Base-by-base conservation (phyloP, 2,888 invertebrate genomes). In the Andrena bucephala region DNA sequence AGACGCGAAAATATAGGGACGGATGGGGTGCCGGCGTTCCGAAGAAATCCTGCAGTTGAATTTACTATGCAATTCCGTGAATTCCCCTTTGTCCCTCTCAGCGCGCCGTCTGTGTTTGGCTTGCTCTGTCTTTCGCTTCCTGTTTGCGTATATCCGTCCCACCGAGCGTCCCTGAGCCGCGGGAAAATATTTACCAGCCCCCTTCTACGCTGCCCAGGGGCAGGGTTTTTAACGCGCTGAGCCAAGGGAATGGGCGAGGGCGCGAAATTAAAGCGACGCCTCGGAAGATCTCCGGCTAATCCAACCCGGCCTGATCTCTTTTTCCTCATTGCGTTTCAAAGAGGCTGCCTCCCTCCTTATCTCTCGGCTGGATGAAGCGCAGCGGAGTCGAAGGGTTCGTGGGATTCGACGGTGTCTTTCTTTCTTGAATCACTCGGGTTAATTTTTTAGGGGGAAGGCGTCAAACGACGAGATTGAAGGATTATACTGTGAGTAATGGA, bases 201-300 rank as follows among this genome's bases (percentile, higher is more conserved):
- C 0, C 42, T 42, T 42, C 42, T 16, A 42, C 52, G 63, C 29
- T 20, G 16, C 29, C 65, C 68, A 7, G 36, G 16, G 66, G 63
- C 70, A 8, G 60, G 24, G 24, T 63, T 82, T 79, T 85, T 31
- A 73, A 73, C 75, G 31, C 68, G 54, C 59, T 63, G n/a, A n/a
- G 71, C 27, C 36, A 83, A 81, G 59, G 59, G 73, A 60, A 68
- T 20, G 62, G 68, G 33, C 20, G 5, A 4, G 54, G 77, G 63
- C 66, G 65, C 65, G 65, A 70, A 83, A 87, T 87, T 87, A 84
- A 86, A 86, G 75, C 77, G 68, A 63, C 59, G 73, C 71, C 54
- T 62, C 33, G 65, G 57, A 31, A 62, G n/a, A 2, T 27, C 10
- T 10, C 27, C 69, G 36, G 36, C 71, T 77, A 77, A 83, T 83